Conservation (phyloP, 2,888 invertebrate genomes). For the Pristionchus japonicus region DNA sequence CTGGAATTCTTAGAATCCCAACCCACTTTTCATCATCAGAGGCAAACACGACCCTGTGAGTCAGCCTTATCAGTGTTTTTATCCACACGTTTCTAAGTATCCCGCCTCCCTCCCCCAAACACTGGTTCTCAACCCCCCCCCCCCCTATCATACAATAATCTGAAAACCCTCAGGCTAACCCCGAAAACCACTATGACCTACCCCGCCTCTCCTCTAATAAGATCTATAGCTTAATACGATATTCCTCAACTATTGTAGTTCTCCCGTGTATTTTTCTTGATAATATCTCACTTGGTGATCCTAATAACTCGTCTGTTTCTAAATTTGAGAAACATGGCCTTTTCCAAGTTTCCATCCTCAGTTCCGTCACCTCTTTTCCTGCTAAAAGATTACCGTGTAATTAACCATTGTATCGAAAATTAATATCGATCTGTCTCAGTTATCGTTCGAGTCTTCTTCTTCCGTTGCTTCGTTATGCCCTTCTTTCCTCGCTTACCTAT, state of each 20-base stretch:
- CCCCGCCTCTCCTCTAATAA: neutral
- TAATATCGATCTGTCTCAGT: constrained; percentile 30
- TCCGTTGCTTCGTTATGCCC: neutral
- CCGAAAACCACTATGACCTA: neutral
- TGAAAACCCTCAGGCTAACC: neutral
- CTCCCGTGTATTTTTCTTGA: neutral
- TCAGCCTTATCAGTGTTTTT: neutral
- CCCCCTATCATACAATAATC: too few relatives aligned
- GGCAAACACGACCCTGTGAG: neutral
- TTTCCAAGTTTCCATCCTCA: neutral
- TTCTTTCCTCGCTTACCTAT: neutral
- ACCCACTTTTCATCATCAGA: neutral
- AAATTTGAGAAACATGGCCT: neutral
- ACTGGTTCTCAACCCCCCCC: too few relatives aligned
- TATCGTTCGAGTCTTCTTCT: neutral
- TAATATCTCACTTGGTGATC: neutral
- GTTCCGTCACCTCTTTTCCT: neutral
- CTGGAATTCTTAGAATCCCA: constrained; percentile 18
- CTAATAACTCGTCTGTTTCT: neutral
- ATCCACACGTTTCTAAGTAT: neutral
- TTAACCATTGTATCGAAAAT: neutral
- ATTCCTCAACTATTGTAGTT: constrained; percentile 15
- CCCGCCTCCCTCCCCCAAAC: neutral
- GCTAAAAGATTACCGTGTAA: neutral
- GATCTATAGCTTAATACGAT: neutral